phyloP scores from a whole-genome alignment of 2,888 invertebrate species.

The Acrocyrtus sp. region DNA sequence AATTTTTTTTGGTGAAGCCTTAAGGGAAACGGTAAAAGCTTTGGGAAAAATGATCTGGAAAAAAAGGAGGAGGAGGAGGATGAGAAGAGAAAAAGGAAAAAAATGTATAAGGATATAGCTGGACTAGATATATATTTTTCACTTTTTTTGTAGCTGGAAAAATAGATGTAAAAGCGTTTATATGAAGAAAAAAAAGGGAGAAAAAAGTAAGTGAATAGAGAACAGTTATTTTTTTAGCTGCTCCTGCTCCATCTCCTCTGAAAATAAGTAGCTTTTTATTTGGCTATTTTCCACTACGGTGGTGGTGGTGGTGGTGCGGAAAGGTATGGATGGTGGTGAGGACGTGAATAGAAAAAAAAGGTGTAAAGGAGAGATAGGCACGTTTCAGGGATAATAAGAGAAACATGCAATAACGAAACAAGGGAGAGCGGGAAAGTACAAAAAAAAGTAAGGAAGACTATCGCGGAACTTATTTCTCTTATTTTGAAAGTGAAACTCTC shows the following conservation, averaged over 20 bases:
- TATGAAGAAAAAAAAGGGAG: background rate
- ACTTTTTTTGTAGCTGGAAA: too few relatives aligned
- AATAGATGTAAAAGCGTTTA: too few relatives aligned
- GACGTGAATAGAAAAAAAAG: slow-evolving; percentile 1
- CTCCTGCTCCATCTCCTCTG: slow-evolving; percentile 9
- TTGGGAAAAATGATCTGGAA: slow-evolving; percentile 30
- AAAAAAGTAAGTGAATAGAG: background rate
- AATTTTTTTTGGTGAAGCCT: slow-evolving; percentile 28
- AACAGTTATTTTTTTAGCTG: slow-evolving; percentile 12
- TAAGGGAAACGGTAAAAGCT: slow-evolving; percentile 36
- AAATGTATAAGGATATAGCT: too few relatives aligned
- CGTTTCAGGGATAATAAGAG: background rate
- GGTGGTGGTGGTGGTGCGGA: too few relatives aligned
- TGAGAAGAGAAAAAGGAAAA: background rate
- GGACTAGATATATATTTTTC: too few relatives aligned
- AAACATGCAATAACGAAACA: too few relatives aligned
- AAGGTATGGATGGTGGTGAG: background rate
- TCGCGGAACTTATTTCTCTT: too few relatives aligned
- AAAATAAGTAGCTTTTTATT: slow-evolving; percentile 13
- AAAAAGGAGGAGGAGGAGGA: background rate
- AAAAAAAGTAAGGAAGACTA: too few relatives aligned
- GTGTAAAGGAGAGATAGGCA: background rate
- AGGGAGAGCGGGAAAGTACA: too few relatives aligned
- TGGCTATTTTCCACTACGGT: too few relatives aligned
- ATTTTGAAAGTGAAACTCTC: too few relatives aligned